Conservation (phyloP, 2,113 vertebrate species). For the Procavia capensis region DNA sequence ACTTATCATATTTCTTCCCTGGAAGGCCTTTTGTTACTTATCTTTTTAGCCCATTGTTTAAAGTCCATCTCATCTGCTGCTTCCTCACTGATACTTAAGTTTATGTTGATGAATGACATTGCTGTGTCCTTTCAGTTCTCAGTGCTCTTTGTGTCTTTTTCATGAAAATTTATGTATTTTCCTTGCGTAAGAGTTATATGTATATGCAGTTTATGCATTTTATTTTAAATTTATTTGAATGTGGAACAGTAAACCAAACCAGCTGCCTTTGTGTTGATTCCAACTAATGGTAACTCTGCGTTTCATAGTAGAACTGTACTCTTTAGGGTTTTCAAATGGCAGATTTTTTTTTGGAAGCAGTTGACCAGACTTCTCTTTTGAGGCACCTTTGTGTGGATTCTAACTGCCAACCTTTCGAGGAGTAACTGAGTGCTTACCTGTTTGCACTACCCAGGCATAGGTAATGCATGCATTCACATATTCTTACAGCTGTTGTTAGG, state of each 20-base stretch:
- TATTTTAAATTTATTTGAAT: conserved; percentile 8
- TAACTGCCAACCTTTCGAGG: background rate
- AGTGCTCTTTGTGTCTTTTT: conserved; percentile 28
- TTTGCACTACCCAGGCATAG: background rate
- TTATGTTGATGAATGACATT: background rate
- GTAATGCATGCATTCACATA: background rate
- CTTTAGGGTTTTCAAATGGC: background rate
- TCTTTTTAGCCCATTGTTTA: background rate
- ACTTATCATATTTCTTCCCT: background rate
- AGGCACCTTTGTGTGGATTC: background rate
- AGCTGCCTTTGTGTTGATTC: background rate
- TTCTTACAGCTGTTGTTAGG: too few species aligned
- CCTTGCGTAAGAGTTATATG: background rate
- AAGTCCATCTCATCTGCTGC: background rate
- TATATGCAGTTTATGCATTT: conserved; percentile 47
- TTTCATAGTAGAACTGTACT: background rate
- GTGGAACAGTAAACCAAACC: background rate
- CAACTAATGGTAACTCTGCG: background rate
- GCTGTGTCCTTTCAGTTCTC: background rate
- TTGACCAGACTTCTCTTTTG: background rate
- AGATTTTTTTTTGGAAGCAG: background rate
- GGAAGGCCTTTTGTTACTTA: background rate
- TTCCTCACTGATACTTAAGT: background rate
- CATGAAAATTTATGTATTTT: background rate
- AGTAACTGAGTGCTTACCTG: background rate